Base-by-base conservation (phyloP, 2,113 vertebrate species). In the Scomber japonicus region DNA sequence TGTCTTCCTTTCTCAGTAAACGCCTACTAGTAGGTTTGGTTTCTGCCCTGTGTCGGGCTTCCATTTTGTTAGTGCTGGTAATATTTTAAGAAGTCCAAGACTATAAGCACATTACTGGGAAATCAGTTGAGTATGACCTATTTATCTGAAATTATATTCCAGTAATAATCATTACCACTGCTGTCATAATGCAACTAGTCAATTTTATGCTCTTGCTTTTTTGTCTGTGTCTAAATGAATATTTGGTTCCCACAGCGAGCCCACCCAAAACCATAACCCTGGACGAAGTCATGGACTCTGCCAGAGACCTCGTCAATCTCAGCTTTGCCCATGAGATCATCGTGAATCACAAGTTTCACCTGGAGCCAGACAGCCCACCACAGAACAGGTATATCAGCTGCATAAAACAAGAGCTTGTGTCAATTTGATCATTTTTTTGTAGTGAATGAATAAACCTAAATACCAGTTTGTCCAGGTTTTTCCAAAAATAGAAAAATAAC, bases 281-380 rank as follows among this genome's bases (percentile, higher is more conserved):
- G 89, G 97, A 98, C 35, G 96, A 97, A 45, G 94, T 99, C 64
- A 97, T 97, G 96, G 92, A 95, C 30, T 87, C 96, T 62, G 94
- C 95, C 64, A 96, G 91, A 91, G 97, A 97, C 78, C 82, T 99
- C 40, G 93, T 94, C 67, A 93, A 97, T 80, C 93, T 98, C 92
- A 94, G 91, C 72, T 81, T 99, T n/a, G 96, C 96, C 87, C 98
- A 99, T 24, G 97, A 99, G 93, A 98, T 99, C 78, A 94, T 95
- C 30, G 93, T 97, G 31, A 97, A 99, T 83, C 94, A 82, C 53
- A 94, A 95, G 61, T 97, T 98, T 62, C 94, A 95, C 8, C 49
- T 98, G 72, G 95, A 96, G 78, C 91, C 86, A 4, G 83, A 90
- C 15, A 92, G 91, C 54, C 86, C 95, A 8, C 95, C 96, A 19